Evolutionary conservation across 2,888 invertebrate species (phyloP).

Genomic region (Tetragonula carbonaria): DNA sequence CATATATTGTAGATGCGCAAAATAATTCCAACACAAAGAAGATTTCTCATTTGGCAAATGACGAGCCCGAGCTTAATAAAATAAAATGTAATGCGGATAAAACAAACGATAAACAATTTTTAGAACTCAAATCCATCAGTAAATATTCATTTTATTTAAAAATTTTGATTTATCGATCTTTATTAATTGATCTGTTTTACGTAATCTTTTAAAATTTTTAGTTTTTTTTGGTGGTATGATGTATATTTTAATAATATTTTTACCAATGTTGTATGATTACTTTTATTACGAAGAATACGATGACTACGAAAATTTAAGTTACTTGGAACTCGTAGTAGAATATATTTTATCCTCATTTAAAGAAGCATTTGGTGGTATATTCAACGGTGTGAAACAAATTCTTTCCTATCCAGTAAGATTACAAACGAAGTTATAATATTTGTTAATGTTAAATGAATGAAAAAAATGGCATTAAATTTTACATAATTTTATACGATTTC

Average conservation of each 20-base stretch:
- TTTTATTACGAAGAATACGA: slow-evolving; percentile 76
- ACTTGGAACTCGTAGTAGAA: slow-evolving; percentile 73
- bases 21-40: slow-evolving; percentile 46
- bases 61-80: slow-evolving; percentile 44
- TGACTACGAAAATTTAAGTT: slow-evolving; percentile 74
- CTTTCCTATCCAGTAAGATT: slow-evolving; percentile 77
- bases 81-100: slow-evolving; percentile 55
- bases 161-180: not conserved
- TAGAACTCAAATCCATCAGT: slow-evolving; percentile 77
- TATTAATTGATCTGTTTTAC: not conserved
- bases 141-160: slow-evolving; percentile 28
- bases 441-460: not conserved
- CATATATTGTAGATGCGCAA: slow-evolving; percentile 53
- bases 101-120: slow-evolving; percentile 63
- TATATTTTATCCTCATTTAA: slow-evolving; percentile 77
- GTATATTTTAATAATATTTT: slow-evolving; percentile 73
- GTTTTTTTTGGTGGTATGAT: slow-evolving; percentile 76
- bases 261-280: slow-evolving; percentile 77
- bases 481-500: slow-evolving; percentile 67
- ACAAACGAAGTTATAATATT: slow-evolving; percentile 27
- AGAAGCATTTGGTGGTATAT: slow-evolving; percentile 76
- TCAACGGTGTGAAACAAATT: slow-evolving; percentile 69
- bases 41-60: slow-evolving; percentile 27
- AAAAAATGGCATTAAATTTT: slow-evolving; percentile 34
- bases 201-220: slow-evolving; percentile 51